Base-by-base conservation (phyloP, 2,888 invertebrate species). In the Rhagonycha lutea region DNA sequence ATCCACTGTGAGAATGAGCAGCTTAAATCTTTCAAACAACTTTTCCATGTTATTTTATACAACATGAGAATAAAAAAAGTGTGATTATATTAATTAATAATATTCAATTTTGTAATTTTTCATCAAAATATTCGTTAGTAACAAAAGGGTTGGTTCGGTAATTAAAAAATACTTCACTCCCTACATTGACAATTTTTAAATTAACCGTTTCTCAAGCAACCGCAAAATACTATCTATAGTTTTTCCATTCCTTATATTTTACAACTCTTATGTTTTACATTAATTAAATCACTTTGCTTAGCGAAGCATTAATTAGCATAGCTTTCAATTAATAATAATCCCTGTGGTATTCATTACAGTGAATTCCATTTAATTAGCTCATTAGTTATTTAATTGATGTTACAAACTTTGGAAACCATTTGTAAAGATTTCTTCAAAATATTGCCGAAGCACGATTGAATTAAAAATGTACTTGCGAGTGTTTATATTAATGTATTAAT, bases 321-420 rank as follows among this genome's bases (percentile, higher is more conserved):
- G 82, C 82, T 84, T 85, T 85, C 83, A 83, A 78, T 84, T 84
- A 84, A 84, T 85, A 85, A 84, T 84, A 83, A 84, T 84, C 82
- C 82, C 82, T 79, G 83, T 82, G 85, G 85, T 84, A 86, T 87
- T 88, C 87, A 88, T 88, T 88, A 87, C 87, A 84, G 85, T 88
- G 87, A 88, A 88, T 89, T 87, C 87, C 88, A 87, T 88, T 88
- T 88, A 89, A 88, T 88, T 88, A 89, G 88, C 88, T 88, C 89
- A 88, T 88, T 88, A 89, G 88, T 86, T 87, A 86, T 87, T 87
- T 88, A 88, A 89, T 88, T 89, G 88, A 88, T 87, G 87, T 87
- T 86, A 83, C 86, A 85, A 87, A 86, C 85, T 86, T 84, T 83
- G 83, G 82, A 80, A 78, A 61, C 70, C 70, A 69, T 73, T 72